Percentiles rank a stretch among this genome's conserved stretches.
Conservation (phyloP, 30 jellyfish, hydroid and myxozoan genomes). For the Cassiopea xamachana region DNA sequence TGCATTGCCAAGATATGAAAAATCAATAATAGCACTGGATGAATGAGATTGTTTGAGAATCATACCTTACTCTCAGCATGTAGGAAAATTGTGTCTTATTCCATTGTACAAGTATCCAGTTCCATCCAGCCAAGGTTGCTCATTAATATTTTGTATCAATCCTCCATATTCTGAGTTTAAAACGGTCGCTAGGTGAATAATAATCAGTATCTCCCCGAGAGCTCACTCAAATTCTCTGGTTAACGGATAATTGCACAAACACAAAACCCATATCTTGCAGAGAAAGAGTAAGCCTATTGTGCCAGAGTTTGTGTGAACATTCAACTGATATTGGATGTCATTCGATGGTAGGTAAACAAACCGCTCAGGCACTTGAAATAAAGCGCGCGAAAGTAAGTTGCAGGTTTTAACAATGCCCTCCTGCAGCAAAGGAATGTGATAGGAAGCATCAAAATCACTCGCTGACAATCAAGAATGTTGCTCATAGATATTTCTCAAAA, state of each 20-base stretch:
- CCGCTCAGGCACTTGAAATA: neutral
- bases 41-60: neutral
- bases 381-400: neutral
- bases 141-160: neutral
- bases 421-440: neutral
- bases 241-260: slow-evolving; percentile 26
- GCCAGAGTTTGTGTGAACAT: neutral
- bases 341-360: slow-evolving; percentile 3
- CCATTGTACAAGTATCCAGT: neutral
- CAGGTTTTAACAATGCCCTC: neutral
- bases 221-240: neutral
- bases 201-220: neutral
- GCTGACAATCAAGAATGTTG: no score
- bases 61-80: neutral
- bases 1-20: neutral
- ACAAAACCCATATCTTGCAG: slow-evolving; percentile 1
- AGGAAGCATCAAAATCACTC: neutral
- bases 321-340: neutral
- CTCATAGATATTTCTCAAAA: neutral
- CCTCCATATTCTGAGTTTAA: neutral
- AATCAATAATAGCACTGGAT: neutral
- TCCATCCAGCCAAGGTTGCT: neutral
- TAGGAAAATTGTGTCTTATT: neutral
- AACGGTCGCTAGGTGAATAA: neutral
- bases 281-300: neutral